A percentile compares a stretch with the other conserved stretches of the same genome.
Evolutionary conservation across 1,140 invertebrate genomes (phyloP).

Genomic region (Tenebrio molitor): DNA sequence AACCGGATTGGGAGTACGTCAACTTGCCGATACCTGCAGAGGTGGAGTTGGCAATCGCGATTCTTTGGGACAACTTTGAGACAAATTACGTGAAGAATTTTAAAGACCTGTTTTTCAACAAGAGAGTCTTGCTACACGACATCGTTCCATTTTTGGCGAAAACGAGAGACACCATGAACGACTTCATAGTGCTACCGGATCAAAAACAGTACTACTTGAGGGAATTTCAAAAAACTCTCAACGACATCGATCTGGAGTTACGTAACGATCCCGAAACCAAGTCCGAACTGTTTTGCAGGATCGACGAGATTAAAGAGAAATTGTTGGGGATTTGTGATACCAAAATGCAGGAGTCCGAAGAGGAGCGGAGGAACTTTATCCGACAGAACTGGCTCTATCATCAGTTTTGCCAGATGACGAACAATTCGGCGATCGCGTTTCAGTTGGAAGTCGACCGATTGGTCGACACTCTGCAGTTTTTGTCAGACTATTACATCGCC

Average conservation of each 20-base stretch:
- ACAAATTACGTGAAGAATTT: slow-evolving; percentile 69
- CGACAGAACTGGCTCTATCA: slow-evolving; percentile 69
- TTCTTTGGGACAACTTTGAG: slow-evolving; percentile 72
- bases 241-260: slow-evolving; percentile 71
- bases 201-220: slow-evolving; percentile 69
- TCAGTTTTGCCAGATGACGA: slow-evolving; percentile 68
- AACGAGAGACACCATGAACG: slow-evolving; percentile 68
- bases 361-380: slow-evolving; percentile 68
- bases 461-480: slow-evolving; percentile 67
- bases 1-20: slow-evolving; percentile 70
- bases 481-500: slow-evolving; percentile 71
- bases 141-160: slow-evolving; percentile 70
- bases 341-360: slow-evolving; percentile 68
- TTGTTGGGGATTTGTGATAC: slow-evolving; percentile 70
- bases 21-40: slow-evolving; percentile 65
- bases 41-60: slow-evolving; percentile 66
- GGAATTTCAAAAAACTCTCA: slow-evolving; percentile 71
- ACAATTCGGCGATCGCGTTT: slow-evolving; percentile 70
- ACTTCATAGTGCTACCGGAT: slow-evolving; percentile 70
- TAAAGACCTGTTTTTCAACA: slow-evolving; percentile 69
- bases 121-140: slow-evolving; percentile 68
- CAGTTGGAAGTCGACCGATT: slow-evolving; percentile 73
- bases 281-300: slow-evolving; percentile 66
- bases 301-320: slow-evolving; percentile 65
- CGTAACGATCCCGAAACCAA: slow-evolving; percentile 68